Evolutionary conservation across 2,888 invertebrate genomes (phyloP).

Genomic region (Zele albiditarsus): DNA sequence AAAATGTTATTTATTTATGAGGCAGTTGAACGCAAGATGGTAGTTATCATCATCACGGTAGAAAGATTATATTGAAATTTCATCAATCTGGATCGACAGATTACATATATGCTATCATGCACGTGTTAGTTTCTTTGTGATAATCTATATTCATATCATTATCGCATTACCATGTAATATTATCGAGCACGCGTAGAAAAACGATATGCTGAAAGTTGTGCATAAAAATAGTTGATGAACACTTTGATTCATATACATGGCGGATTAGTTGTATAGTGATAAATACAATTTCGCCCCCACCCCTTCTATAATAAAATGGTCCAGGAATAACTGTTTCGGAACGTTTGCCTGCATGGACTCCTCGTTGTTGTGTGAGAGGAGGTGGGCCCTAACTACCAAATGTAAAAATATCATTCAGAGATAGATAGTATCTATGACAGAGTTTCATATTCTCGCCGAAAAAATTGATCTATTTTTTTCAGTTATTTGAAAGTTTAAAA

Average conservation of each 20-base stretch:
- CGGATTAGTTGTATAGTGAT: neutral
- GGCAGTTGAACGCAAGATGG: neutral
- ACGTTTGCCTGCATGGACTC: neutral
- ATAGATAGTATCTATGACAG: neutral
- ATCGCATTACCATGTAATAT: neutral
- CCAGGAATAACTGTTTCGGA: neutral
- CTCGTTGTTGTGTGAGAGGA: neutral
- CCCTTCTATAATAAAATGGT: neutral
- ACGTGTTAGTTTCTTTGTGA: neutral
- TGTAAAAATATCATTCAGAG: conserved; percentile 2
- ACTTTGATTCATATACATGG: neutral
- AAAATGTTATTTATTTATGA: neutral
- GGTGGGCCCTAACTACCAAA: neutral
- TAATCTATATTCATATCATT: neutral
- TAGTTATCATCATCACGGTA: neutral
- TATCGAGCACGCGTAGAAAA: neutral
- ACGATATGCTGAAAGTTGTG: neutral
- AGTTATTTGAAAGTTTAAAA: no score
- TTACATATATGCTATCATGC: neutral
- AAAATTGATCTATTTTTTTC: no score
- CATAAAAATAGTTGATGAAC: neutral
- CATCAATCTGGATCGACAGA: neutral
- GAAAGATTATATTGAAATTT: neutral
- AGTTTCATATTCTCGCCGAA: neutral
- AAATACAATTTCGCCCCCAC: neutral